Evolutionary conservation across 2,888 invertebrate species (phyloP).

Genomic region (Itoplectis maculator): DNA sequence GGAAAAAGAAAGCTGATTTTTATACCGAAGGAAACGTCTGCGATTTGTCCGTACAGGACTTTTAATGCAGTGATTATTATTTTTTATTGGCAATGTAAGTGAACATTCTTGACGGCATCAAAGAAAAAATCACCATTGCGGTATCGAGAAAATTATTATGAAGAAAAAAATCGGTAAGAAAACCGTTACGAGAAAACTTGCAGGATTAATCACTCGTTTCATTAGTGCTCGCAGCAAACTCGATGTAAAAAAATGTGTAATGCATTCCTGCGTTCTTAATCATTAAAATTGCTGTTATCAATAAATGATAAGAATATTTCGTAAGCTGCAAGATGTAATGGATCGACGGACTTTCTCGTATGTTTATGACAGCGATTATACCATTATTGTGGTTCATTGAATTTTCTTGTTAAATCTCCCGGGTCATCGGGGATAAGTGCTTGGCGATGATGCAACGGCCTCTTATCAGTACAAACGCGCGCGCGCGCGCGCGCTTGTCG

Average conservation of each 20-base stretch:
- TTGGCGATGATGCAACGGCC: conserved; percentile 40
- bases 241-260: conserved; percentile 25
- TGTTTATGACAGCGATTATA: conserved; percentile 34
- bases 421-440: conserved; percentile 60
- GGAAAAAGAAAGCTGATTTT: not conserved
- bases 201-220: conserved; percentile 31
- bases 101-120: no score
- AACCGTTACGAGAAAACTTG: conserved; percentile 65
- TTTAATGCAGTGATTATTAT: no score
- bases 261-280: conserved; percentile 27
- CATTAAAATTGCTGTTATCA: conserved; percentile 38
- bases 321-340: not conserved
- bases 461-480: conserved; percentile 50
- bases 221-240: not conserved
- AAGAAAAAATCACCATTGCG: no score
- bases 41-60: not conserved
- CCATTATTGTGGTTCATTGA: conserved; percentile 53
- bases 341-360: conserved; percentile 3
- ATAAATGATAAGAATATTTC: conserved; percentile 33
- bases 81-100: no score
- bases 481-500: no score
- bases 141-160: no score
- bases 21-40: not conserved
- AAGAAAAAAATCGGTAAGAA: conserved; percentile 58
- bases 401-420: conserved; percentile 52